Percentiles rank a stretch among this genome's conserved stretches.
Evolutionary conservation across 2,797 vertebrate species (phyloP).

Genomic region (Ispidina picta): DNA sequence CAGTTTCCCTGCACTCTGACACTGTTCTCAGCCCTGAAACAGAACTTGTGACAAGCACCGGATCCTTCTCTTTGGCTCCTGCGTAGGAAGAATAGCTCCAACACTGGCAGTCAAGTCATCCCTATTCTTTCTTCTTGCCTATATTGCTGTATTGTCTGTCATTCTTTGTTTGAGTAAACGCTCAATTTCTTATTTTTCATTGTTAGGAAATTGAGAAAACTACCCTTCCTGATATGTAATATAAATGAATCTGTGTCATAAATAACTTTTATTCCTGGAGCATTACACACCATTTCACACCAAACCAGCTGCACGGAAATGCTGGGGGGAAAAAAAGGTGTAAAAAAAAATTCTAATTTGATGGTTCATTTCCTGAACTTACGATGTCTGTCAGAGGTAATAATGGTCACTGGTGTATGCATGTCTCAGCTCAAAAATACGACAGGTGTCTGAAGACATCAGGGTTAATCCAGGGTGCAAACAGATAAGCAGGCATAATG

Average conservation of each 20-base stretch:
- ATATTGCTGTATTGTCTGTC: neutral
- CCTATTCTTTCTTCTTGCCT: neutral
- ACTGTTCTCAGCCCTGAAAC: too few relatives aligned
- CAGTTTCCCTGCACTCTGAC: too few relatives aligned
- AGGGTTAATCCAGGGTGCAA: conserved; percentile 9
- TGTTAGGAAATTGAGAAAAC: conserved; percentile 22
- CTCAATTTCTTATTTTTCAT: conserved; percentile 20
- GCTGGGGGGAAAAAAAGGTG: neutral
- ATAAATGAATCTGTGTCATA: neutral
- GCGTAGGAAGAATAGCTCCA: neutral
- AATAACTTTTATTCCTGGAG: conserved; percentile 38
- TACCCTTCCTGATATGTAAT: neutral
- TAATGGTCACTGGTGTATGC: conserved; percentile 23
- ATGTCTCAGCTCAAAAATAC: conserved; percentile 30
- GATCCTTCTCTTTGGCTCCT: neutral
- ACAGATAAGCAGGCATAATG: neutral
- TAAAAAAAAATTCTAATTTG: conserved; percentile 25
- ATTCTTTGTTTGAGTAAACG: neutral
- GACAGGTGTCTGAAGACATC: neutral
- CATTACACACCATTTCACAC: conserved; percentile 1
- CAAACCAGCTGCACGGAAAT: conserved; percentile 20
- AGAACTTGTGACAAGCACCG: too few relatives aligned
- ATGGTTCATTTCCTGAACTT: conserved; percentile 59
- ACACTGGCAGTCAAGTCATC: neutral
- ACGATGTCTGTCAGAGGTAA: conserved; percentile 26